Evolutionary conservation across 2,888 invertebrate genomes (phyloP).

Genomic region (Pristionchus entomophagus): DNA sequence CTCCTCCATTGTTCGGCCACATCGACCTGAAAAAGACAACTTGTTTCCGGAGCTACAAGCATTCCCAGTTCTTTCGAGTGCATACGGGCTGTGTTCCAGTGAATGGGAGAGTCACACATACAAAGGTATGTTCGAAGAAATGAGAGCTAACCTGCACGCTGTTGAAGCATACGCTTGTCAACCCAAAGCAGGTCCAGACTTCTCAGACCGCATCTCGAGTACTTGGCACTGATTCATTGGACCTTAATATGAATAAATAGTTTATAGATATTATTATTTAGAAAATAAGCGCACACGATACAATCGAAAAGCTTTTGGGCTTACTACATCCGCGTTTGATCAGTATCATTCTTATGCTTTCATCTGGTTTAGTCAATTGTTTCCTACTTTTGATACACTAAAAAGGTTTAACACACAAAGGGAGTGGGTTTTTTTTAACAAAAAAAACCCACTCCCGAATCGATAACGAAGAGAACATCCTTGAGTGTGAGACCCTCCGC

Average conservation of each 20-base stretch:
- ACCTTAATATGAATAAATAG: not conserved
- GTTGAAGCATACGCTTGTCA: not conserved
- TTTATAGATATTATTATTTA: not conserved
- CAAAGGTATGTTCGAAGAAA: not conserved
- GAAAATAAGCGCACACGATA: no score
- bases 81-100: no score
- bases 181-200: not conserved
- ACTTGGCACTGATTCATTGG: not conserved
- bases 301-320: no score
- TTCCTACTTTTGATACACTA: no score
- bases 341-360: no score
- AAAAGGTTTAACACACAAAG: no score
- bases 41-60: no score
- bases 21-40: not conserved
- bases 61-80: no score
- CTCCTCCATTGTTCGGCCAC: not conserved
- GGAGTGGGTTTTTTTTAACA: no score
- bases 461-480: not conserved
- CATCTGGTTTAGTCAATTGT: no score
- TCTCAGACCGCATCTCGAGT: not conserved
- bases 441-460: not conserved
- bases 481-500: not conserved
- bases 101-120: no score
- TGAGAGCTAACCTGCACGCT: not conserved
- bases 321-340: no score